Evolutionary conservation across 2,113 vertebrate species (phyloP).

Genomic region (Agelaius phoeniceus): DNA sequence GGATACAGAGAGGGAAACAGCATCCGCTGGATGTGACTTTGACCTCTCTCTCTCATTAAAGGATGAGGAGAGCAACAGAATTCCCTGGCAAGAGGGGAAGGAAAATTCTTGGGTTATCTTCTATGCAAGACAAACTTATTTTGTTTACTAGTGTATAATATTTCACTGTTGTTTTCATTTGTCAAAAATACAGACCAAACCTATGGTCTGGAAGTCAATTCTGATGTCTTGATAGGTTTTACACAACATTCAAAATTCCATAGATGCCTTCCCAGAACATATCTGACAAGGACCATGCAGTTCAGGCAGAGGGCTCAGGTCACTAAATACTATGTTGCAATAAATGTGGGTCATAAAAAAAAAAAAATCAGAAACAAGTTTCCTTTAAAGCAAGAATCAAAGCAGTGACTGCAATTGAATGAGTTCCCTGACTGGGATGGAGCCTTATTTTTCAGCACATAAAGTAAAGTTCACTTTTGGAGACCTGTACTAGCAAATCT

Average conservation of each 20-base stretch:
- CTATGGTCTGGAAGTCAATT: not conserved
- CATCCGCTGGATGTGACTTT: constrained; percentile 39
- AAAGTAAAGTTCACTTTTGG: not conserved
- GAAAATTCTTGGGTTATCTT: not conserved
- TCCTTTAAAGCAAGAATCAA: not conserved
- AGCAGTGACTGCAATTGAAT: not conserved
- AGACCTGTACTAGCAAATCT: not conserved
- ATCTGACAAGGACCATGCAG: not conserved
- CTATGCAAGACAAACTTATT: not conserved
- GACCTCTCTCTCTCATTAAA: not conserved
- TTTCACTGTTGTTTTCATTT: not conserved
- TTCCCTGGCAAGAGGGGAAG: not conserved
- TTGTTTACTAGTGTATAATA: not conserved
- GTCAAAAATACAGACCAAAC: not conserved
- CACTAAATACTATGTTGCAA: not conserved
- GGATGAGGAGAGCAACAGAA: not conserved
- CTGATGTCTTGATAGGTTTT: not conserved
- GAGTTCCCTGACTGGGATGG: not conserved
- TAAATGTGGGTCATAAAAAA: not conserved
- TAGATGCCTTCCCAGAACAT: not conserved
- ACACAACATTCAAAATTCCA: not conserved
- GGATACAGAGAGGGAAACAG: not conserved
- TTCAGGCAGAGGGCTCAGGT: not conserved
- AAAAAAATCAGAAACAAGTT: not conserved
- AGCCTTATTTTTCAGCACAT: not conserved